Percentiles rank a stretch among this genome's conserved stretches.
Conservation (phyloP, 2,797 vertebrate genomes). For the Threskiornis aethiopicus region DNA sequence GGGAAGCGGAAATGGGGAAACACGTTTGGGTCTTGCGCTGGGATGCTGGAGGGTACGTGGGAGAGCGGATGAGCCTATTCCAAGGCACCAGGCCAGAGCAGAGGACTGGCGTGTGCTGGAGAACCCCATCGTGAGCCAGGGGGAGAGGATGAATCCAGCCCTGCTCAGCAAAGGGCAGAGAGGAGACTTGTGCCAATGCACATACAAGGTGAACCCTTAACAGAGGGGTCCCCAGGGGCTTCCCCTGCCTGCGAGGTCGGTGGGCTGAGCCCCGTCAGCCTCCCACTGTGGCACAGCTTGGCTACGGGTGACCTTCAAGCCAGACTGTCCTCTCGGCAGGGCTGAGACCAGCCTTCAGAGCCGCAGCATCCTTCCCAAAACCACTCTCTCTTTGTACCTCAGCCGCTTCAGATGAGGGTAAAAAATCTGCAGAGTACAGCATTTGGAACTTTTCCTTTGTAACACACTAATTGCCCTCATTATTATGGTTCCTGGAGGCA, state of each 20-base stretch:
- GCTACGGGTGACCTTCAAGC: neutral
- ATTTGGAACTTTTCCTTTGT: neutral
- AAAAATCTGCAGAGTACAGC: neutral
- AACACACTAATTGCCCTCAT: conserved; percentile 24
- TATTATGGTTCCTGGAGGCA: conserved; percentile 45
- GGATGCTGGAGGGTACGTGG: neutral
- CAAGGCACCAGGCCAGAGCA: neutral
- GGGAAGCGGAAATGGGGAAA: neutral
- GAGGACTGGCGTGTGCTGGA: neutral
- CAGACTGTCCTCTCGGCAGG: neutral
- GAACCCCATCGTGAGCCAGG: neutral
- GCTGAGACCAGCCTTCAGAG: neutral
- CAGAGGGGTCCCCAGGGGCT: neutral
- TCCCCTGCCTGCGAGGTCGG: rapidly evolving
- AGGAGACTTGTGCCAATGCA: neutral
- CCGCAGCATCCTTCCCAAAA: neutral
- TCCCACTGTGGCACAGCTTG: rapidly evolving
- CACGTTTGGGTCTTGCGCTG: rapidly evolving
- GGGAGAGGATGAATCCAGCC: neutral
- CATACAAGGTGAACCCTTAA: neutral
- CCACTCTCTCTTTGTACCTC: neutral
- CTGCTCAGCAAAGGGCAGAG: neutral
- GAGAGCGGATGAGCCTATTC: neutral
- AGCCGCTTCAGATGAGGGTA: neutral
- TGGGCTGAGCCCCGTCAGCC: neutral